Percentiles rank a stretch among this genome's conserved stretches.
phyloP scores from a whole-genome alignment of 2,113 vertebrate genomes.

The Alouatta palliata region DNA sequence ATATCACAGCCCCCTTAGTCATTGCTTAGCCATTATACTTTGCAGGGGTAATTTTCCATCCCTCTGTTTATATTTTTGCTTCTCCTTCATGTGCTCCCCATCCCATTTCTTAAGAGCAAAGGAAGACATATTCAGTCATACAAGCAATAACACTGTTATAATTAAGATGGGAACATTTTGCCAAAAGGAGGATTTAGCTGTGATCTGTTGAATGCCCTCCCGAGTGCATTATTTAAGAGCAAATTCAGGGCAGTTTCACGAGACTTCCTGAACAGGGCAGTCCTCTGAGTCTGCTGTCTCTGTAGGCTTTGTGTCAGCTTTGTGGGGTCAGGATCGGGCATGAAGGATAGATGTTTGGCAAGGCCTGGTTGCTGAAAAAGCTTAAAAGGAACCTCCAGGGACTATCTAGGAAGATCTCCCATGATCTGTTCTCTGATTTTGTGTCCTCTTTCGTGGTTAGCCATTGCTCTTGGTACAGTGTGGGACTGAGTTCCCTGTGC shows the following conservation, averaged over 20 bases:
- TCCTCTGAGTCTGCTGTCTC: background rate
- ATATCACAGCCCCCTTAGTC: constrained; percentile 77
- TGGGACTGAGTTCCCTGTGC: too few relatives aligned
- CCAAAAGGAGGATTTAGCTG: constrained; percentile 59
- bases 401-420: background rate
- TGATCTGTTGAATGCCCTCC: constrained; percentile 63
- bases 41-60: constrained; percentile 76
- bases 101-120: constrained; percentile 44
- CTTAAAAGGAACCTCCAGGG: background rate
- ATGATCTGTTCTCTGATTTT: background rate
- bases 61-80: constrained; percentile 75
- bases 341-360: background rate
- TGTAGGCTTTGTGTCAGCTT: background rate
- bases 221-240: constrained; percentile 50
- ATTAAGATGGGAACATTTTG: constrained; percentile 54
- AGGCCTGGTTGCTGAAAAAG: background rate
- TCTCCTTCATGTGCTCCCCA: background rate
- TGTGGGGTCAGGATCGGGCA: too few relatives aligned
- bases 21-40: constrained; percentile 74
- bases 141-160: constrained; percentile 47
- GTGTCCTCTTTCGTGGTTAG: rapidly evolving
- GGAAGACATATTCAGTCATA: constrained; percentile 51
- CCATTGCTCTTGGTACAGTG: background rate
- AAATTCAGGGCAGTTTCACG: constrained; percentile 11
- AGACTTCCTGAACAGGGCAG: background rate